Base-by-base conservation (phyloP, 2,113 vertebrate species). In the Scophthalmus maximus region DNA sequence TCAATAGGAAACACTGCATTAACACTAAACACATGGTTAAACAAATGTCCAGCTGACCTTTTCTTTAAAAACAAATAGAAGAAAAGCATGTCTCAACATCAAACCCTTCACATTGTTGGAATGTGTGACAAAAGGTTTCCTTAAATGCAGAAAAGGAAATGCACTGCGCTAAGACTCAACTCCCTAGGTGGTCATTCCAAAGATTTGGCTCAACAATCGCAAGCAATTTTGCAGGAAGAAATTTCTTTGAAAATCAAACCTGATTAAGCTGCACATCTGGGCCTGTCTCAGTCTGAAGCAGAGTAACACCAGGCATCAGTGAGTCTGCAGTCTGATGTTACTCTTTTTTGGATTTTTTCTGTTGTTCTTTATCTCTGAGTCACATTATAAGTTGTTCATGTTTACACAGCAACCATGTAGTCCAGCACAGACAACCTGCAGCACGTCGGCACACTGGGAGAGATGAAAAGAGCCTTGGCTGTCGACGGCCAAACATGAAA, bases 381-480 rank as follows among this genome's bases (percentile, higher is more conserved):
- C 76, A 80, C 10, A 67, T 55, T 57, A 68, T 4, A 12, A 80
- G 22, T 65, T 80, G 80, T 84, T 87, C 81, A 64, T 82, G 73
- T 86, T 85, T 87, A 86, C 73, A 36, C 73, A 44, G 61, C 67
- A 74, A 78, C 22, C 15, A 18, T 50, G 82, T 83, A 70, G 67
- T 83, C 44, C 61, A 5, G 75, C 71, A 60, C 65, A 71, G 67
- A 78, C 20, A 60, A 27, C 30, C 38, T 6, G 60, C 78, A 51
- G 66, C 42, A 73, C 12, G n/a, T 73, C 69, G 8, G 89, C 83
- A 77, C 83, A 68, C 80, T 78, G 49, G 72, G 59, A 49, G 72
- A 88, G 86, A 88, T 88, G 79, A 90, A 88, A 89, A 80, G 57
- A 8, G 11, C 26, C 20, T 72, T 81, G 64, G 81, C 71, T 55